Base-by-base conservation (phyloP, 2,888 invertebrate genomes). In the Idaea straminata region DNA sequence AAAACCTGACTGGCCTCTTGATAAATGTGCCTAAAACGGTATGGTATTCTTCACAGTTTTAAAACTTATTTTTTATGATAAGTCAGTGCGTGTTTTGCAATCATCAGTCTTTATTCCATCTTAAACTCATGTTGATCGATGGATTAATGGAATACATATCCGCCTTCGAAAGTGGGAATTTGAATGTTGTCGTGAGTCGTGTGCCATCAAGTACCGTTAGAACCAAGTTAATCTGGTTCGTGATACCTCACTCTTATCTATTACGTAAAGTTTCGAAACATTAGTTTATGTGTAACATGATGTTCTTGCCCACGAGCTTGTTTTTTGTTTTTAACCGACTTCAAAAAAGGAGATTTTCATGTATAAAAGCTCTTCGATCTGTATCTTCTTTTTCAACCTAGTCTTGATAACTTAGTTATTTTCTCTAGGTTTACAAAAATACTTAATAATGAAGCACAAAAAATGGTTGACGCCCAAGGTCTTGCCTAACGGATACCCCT, bases 1-100 rank as follows among this genome's bases (percentile, higher is more conserved):
- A 57, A 61, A 59, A 62, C 63, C 60, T 69, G 65, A 62, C 65
- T 57, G 13, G 35, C 16, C 35, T 47, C 13, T 47, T 25, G 25
- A 25, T 25, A 25, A 25, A 25, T 25, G 25, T 25, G 25, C 25
- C 25, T 25, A 25, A 25, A 25, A 25, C 25, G 25, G 25, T 25
- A 25, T 25, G 25, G 25, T 25, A 25, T 25, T 25, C 25, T 25
- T 25, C 3, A 25, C 25, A 25, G 25, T 25, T 25, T 25, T 25
- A 25, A 25, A 25, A 25, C 10, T 10, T 47, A 38, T 38, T 47
- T 47, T 47, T 47, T 47, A 13, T 47, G 47, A 47, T 47, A 47
- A 47, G 47, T 7, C 47, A 47, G 47, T 47, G 5, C 47, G 47
- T 13, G 7, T 7, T 13, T 47, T 47, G 47, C 13, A 47, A 47